Evolutionary conservation across 2,888 invertebrate genomes (phyloP).

Genomic region (Megalurothrips usitatus): DNA sequence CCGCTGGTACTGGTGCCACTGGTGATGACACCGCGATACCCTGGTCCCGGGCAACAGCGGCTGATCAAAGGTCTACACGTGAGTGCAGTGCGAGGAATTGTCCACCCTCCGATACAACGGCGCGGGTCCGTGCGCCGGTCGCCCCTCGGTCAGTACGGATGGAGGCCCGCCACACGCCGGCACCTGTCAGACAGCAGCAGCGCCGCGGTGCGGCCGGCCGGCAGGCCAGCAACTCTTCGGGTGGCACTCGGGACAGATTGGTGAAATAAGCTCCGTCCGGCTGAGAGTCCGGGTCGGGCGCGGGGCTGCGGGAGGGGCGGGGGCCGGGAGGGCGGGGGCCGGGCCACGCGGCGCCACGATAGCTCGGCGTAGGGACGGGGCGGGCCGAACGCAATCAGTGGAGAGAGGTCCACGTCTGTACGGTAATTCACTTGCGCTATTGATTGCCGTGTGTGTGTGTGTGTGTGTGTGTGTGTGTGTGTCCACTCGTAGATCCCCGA

Average conservation of each 20-base stretch:
- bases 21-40: no score
- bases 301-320: background rate
- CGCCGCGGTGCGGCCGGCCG: no score
- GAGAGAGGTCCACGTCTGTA: background rate
- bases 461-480: background rate
- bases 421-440: constrained; percentile 8
- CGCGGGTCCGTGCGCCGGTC: no score
- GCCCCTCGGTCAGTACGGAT: no score
- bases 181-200: no score
- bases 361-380: background rate
- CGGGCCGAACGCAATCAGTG: background rate
- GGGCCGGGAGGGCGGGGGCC: background rate
- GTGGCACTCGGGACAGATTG: constrained; percentile 2
- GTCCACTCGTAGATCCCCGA: background rate
- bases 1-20: no score
- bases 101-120: no score
- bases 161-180: no score
- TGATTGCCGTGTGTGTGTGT: background rate
- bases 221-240: no score
- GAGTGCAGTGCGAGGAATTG: no score
- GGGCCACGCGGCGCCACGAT: background rate
- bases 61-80: no score
- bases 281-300: background rate
- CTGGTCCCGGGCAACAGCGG: no score
- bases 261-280: constrained; percentile 3